Base-by-base conservation (phyloP, 1,140 invertebrate species). In the Eufriesea mexicana region DNA sequence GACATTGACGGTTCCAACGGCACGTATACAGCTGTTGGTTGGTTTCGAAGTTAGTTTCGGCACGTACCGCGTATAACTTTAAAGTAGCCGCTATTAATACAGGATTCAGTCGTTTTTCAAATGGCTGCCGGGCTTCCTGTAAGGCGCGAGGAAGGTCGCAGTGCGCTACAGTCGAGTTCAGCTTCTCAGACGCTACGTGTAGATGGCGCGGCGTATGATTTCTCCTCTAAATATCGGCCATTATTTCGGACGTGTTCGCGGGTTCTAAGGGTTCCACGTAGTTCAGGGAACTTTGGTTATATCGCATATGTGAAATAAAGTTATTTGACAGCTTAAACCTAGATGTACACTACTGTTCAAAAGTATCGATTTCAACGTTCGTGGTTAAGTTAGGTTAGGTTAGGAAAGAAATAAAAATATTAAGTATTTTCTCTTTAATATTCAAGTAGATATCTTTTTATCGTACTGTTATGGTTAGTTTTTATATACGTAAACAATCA, bases 61-160 rank as follows among this genome's bases (percentile, higher is more conserved):
- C 89, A 89, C 88, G 86, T 91, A 84, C 35, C 57, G 83, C 82
- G 85, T 88, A 87, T 89, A 90, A 88, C 85, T 86, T 86, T 83
- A 86, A 90, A 90, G 86, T 90, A 84, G 89, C 83, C 79, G 72
- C 90, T 89, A 90, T 91, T 90, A 90, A 91, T 90, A 86, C 62
- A 57, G 47, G 84, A 76, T 78, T 59, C 71, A 79, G 79, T 88
- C 86, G 90, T 90, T 90, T 89, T 90, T 90, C 90, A 89, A 72
- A 79, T 70, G 79, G 68, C 81, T 73, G 2, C 70, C 71, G 25
- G 12, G 49, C n/a, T 35, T 28, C 42, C 23, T 47, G 10, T 20
- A 74, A 74, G 35, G 28, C 49, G 42, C 18, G 49, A 62, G 70
- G 42, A 23, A 25, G 28, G 5, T 51, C n/a, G 20, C 28, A 28